These are phyloP conservation scores for Clarias magur DNA, from an alignment of 2,113 vertebrate species.

Conservation along the genomic window DNA sequence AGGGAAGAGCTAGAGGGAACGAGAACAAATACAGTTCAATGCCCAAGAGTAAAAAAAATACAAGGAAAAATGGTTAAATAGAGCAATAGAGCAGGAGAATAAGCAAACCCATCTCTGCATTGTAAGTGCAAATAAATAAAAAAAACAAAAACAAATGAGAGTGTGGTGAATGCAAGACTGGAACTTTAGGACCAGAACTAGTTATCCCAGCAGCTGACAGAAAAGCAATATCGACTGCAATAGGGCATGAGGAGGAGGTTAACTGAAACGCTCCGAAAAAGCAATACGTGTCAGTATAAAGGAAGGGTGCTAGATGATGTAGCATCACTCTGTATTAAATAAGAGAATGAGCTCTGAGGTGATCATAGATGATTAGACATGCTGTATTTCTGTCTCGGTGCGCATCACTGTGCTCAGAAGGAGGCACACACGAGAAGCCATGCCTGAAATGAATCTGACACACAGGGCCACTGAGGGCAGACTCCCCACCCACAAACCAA, in stretches of 20 bases:
- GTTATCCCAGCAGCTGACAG: not conserved
- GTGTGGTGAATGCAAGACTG: not conserved
- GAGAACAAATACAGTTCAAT: not conserved
- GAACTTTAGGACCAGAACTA: not conserved
- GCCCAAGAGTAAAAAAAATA: not conserved
- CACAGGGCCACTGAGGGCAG: constrained; percentile 24
- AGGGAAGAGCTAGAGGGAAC: not conserved
- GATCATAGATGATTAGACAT: constrained; percentile 62
- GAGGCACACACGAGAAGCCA: constrained; percentile 37
- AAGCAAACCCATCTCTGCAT: not conserved
- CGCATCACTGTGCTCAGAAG: constrained; percentile 44
- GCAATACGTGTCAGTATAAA: not conserved
- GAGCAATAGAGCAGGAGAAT: not conserved
- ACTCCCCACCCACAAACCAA: constrained; percentile 16
- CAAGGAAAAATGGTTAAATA: not conserved
- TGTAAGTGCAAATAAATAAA: not conserved
- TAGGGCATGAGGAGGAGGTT: not conserved
- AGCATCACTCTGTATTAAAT: constrained; percentile 15
- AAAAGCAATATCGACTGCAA: not conserved
- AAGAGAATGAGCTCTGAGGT: constrained; percentile 28
- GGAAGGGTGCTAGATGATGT: constrained; percentile 53
- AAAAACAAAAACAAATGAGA: not conserved
- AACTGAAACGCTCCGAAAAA: not conserved
- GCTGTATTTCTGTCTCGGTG: constrained; percentile 56
- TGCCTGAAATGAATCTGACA: constrained; percentile 52